Evolutionary conservation across 2,888 invertebrate genomes (phyloP).

Genomic region (Stenurella melanura): DNA sequence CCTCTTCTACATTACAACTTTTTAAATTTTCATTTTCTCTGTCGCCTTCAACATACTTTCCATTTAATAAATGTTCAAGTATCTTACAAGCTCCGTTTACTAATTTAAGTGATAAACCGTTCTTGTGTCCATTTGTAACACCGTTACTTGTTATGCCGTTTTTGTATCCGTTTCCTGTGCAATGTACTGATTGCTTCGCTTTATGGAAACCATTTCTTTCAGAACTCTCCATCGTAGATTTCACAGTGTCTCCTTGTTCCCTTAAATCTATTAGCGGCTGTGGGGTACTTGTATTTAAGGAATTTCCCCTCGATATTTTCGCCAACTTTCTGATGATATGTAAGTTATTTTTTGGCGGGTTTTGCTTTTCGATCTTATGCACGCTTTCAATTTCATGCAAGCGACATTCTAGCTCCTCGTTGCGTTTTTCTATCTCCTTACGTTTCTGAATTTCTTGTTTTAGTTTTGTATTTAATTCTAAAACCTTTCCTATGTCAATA

Average conservation of each 20-base stretch:
- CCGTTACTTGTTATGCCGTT: slow-evolving; percentile 50
- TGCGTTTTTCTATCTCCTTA: slow-evolving; percentile 79
- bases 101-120: slow-evolving; percentile 50
- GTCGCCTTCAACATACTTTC: slow-evolving; percentile 54
- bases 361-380: slow-evolving; percentile 45
- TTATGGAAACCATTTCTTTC: slow-evolving; percentile 47
- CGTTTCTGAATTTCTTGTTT: slow-evolving; percentile 78
- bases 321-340: background rate
- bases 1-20: slow-evolving; percentile 49
- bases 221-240: background rate
- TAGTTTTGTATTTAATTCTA: slow-evolving; percentile 76
- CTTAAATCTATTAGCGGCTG: background rate
- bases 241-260: background rate
- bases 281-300: no score
- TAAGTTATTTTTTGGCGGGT: background rate
- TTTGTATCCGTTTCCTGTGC: slow-evolving; percentile 43
- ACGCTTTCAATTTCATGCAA: slow-evolving; percentile 75
- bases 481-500: slow-evolving; percentile 56
- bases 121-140: slow-evolving; percentile 45
- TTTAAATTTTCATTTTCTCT: slow-evolving; percentile 57
- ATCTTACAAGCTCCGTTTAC: slow-evolving; percentile 61
- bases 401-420: slow-evolving; percentile 78
- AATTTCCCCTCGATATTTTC: background rate
- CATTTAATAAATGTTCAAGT: slow-evolving; percentile 64
- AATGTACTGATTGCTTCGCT: slow-evolving; percentile 29